Evolutionary conservation across 2,888 invertebrate genomes (phyloP), one percentile per base, ranked within the genome.

Genomic region (Chironomus riparius): DNA sequence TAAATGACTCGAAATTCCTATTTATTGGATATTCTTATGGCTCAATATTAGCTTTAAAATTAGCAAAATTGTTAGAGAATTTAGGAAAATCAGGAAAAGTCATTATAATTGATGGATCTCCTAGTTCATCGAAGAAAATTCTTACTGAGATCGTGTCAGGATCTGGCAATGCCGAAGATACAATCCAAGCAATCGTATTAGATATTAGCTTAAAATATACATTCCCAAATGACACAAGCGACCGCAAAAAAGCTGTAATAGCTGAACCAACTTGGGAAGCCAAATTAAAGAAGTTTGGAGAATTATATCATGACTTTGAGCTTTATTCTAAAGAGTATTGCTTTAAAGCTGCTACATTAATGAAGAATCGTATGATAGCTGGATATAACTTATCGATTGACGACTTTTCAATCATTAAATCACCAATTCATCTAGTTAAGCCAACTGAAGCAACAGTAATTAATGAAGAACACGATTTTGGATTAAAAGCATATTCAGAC

Each of bases 1-100:
- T 2, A 7, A 47, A 18, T n/a, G 62, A 68, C 13, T 15, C 24
- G 7, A 47, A 22, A 3, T 73, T 73, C 24, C 85, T 50, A 80
- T 81, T 98, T 1, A 87, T 92, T 13, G 97, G 93, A 2, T 97
- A 98, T 85, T 98, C 97, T 13, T 97, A 90, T 81, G 98, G 98
- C 65, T 86, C 91, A 0, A 83, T 92, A 22, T 86, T 95, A 22
- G 91, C 91, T 0, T 83, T 96, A 76, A 93, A 95, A 81, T 84
- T 97, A 77, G 91, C 90, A 3, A 84, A 88, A 7, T 86, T 87
- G 80, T 85, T 97, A 61, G 94, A 94, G 82, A 84, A 83, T 5
- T 85, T 87, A 80, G 92, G 91, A 78, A 85, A 86, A 74, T 84
- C 81, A n/a, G 92, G 92, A 3, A 85, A 87, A 62, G 79, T 93